Evolutionary conservation across 2,888 invertebrate species (phyloP), one percentile per base, ranked within the genome.

Genomic region (Philopedon plagiatum): DNA sequence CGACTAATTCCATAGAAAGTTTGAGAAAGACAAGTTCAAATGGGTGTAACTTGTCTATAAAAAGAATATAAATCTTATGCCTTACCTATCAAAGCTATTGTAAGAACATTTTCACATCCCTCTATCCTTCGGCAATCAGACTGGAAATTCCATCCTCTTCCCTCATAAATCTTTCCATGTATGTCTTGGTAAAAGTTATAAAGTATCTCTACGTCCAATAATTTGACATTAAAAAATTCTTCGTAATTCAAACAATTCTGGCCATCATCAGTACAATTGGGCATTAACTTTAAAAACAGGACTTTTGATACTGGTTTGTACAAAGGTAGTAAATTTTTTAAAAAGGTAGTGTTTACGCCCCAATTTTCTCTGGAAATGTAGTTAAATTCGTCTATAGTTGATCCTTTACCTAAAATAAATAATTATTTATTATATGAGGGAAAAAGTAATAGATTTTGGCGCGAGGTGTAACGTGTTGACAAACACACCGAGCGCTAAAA

Each of bases 351-450:
- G 57, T 61, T 65, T 13, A 41, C 23, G 5, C 49, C 57, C 73
- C 73, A 73, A 8, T 41, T 44, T 46, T 73, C 68, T 44, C 65
- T 21, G 3, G 69, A 54, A n/a, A 73, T 21, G 21, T 41, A 70
- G 46, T 73, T 69, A 29, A 73, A 73, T 9, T 69, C 69, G 44
- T 73, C 73, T 39, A 69, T 69, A 26, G 54, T 56, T 7, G 61
- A 18, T 4, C 39, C 63, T 54, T 68, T 26, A 41, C n/a, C 73
- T 73, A 54, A 54, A 64, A 60, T 37, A n/a, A 11, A 26, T 32
- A 51, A 19, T 5, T 15, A 34, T 1, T 9, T 13, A 32, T 2
- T n/a, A 13, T 18, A 57, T 32, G 15, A 15, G n/a, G n/a, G 1
- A 49, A 49, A 49, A 1, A 49, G 21, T 26, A 5, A 5, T 15